Evolutionary conservation across 2,888 invertebrate genomes (phyloP).

Genomic region (Argyresthia albistria): DNA sequence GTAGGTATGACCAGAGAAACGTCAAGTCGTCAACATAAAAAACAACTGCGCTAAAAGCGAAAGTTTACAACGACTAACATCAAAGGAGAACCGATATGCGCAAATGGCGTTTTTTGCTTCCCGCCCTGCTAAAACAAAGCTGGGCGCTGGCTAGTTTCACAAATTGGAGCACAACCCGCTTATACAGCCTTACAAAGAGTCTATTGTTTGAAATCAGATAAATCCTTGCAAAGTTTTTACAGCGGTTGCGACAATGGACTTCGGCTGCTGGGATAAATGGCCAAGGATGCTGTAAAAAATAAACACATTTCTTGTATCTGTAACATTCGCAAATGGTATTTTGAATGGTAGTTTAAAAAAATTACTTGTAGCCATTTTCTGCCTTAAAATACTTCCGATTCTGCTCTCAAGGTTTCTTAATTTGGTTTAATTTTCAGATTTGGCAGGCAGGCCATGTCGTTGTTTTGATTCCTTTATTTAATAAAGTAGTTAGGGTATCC

Average conservation of each 20-base stretch:
- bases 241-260: constrained; percentile 36
- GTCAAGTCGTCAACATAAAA: too few species aligned
- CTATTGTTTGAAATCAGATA: constrained; percentile 20
- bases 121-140: constrained; percentile 49
- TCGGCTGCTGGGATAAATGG: constrained; percentile 34
- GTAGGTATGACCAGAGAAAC: too few species aligned
- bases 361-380: too few species aligned
- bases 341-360: too few species aligned
- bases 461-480: too few species aligned
- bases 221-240: constrained; percentile 55
- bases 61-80: constrained; percentile 35
- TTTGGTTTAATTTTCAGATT: too few species aligned
- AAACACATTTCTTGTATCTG: neutral
- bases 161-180: constrained; percentile 51
- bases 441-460: too few species aligned
- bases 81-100: constrained; percentile 50
- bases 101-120: constrained; percentile 41
- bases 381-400: too few species aligned
- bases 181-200: constrained; percentile 29
- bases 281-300: constrained; percentile 2
- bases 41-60: constrained; percentile 27
- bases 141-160: constrained; percentile 38
- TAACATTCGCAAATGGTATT: neutral
- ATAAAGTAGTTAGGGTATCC: too few species aligned
- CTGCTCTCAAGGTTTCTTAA: too few species aligned